A percentile compares a stretch with the other conserved stretches of the same genome.
Conservation (phyloP, 1,140 invertebrate genomes). For the Meloidogyne floridensis region DNA sequence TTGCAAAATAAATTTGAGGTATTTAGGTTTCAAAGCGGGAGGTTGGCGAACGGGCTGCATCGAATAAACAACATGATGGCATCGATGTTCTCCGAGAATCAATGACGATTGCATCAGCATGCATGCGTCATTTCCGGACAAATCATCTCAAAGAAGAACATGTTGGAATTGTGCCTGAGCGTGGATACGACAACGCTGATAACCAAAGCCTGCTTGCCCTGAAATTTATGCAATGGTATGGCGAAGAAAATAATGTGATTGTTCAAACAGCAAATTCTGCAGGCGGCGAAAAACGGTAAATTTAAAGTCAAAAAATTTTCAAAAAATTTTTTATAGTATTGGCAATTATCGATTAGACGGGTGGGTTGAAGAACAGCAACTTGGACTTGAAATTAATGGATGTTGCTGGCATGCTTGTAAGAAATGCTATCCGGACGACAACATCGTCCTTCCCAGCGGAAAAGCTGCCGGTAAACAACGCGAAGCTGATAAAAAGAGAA, state of each 20-base stretch:
- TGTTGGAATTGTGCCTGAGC: neutral
- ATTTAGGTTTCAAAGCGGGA: too few species aligned
- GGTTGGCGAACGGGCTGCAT: too few species aligned
- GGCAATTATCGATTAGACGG: neutral
- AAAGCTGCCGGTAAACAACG: neutral
- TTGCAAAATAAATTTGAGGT: too few species aligned
- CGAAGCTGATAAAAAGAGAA: neutral
- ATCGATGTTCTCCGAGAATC: neutral
- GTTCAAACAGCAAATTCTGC: neutral
- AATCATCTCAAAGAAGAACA: too few species aligned
- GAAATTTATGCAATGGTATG: constrained; percentile 19
- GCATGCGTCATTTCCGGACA: neutral
- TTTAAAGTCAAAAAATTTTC: too few species aligned
- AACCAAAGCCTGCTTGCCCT: neutral
- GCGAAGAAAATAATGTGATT: neutral
- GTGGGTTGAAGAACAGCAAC: neutral
- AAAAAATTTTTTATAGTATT: neutral
- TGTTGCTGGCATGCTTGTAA: constrained; percentile 9
- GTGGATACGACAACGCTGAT: constrained; percentile 8
- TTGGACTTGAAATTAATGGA: constrained; percentile 12
- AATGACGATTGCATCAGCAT: constrained; percentile 16
- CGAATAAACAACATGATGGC: neutral
- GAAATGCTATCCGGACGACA: neutral
- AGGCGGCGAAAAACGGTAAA: neutral
- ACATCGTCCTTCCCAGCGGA: neutral